Base-by-base conservation (phyloP, 1,140 invertebrate species). In the Planococcus citri region DNA sequence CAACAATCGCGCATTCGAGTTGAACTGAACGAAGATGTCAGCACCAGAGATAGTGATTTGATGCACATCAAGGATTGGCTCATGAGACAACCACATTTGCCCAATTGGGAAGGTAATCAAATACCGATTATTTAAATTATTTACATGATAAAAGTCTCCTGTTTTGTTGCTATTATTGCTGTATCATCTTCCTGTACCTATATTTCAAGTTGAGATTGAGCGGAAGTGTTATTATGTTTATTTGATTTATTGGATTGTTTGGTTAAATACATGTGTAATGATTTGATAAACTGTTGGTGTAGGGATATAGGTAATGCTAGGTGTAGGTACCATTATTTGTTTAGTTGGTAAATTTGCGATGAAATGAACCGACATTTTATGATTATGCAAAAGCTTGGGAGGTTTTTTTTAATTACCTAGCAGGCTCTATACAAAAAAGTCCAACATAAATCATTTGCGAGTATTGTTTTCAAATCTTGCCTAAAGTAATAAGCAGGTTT, bases 21-120 rank as follows among this genome's bases (percentile, higher is more conserved):
- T 71, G 89, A 91, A 76, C 78, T 93, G n/a, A 89, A 90, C 57
- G 87, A 89, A 75, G 84, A 87, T 76, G 83, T 88, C 74, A 80
- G 85, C 4, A 88, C 86, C 0, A 80, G 86, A 27, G 84, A 87
- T 4, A 80, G 79, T 0, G 87, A 89, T 75, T 77, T 90, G 60
- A 75, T 80, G 71, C 77, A 82, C 21, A 83, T 90, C 20, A 87
- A 84, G 70, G 84, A 87, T 70, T 90, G 88, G 88, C 76, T 90
- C 0, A 75, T 78, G 9, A 85, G 86, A 72, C 87, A 90, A 77
- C 87, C 88, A 0, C 87, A 90, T 79, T 79, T 90, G 64, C 88
- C 87, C 21, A 78, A 83, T 69, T 85, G 84, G 51, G 84, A 86
- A 80, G 88, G 87, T 89, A 81, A 77, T 51, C 41, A 51, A 51